Percentiles rank a stretch among this genome's conserved stretches.
These are phyloP conservation scores for Pachycephala philippinensis DNA, from an alignment of 2,113 vertebrate species.

Conservation along the genomic window DNA sequence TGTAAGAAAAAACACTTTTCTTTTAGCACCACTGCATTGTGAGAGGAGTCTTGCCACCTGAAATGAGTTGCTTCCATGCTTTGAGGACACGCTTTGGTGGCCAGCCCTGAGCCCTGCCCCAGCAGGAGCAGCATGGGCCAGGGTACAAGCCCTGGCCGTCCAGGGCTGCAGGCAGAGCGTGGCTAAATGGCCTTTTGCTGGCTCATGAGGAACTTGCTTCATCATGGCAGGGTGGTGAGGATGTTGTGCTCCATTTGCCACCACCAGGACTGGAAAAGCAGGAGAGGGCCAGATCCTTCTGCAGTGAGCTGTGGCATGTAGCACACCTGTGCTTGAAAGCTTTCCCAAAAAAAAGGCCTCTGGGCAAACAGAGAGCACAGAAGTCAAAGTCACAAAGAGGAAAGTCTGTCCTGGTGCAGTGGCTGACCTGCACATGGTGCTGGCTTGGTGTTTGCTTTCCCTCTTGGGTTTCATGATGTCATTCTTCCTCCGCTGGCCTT, in stretches of 20 bases:
- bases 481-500: neutral
- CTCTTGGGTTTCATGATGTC: slow-evolving; percentile 38
- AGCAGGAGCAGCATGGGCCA: neutral
- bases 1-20: neutral
- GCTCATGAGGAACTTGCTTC: neutral
- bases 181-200: neutral
- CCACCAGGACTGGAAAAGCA: neutral
- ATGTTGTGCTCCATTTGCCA: neutral
- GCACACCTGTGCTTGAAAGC: neutral
- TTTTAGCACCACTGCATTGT: neutral
- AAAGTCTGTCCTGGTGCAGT: neutral
- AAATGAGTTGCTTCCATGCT: neutral
- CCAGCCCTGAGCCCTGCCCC: neutral
- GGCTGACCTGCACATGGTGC: neutral
- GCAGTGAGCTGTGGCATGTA: neutral
- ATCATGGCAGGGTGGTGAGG: neutral
- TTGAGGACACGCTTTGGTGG: neutral
- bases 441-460: neutral
- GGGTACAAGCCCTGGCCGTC: neutral
- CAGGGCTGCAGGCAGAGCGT: neutral
- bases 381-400: neutral
- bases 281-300: neutral
- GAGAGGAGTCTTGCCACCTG: neutral
- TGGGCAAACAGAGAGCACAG: neutral
- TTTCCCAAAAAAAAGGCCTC: neutral